Conservation (phyloP, 1,140 invertebrate species). For the Chrysomallon squamiferum region DNA sequence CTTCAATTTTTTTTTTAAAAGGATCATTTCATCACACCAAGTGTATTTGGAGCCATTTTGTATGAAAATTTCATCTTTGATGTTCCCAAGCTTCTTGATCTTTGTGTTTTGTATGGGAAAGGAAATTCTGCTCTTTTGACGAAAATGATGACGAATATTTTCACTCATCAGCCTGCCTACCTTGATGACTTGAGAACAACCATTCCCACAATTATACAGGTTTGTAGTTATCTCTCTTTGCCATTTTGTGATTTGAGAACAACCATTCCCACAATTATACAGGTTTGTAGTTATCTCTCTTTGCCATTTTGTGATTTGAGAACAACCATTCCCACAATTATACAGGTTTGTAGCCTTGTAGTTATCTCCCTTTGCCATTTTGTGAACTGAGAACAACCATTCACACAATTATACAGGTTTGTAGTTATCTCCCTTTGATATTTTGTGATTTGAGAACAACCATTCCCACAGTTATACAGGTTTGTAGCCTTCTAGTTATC, state of each 20-base stretch:
- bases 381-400: slow-evolving; percentile 72
- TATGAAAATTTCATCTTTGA: slow-evolving; percentile 84
- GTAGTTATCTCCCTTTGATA: background rate
- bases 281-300: slow-evolving; percentile 48
- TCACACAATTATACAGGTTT: slow-evolving; percentile 59
- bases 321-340: slow-evolving; percentile 64
- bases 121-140: slow-evolving; percentile 71
- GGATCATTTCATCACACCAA: slow-evolving; percentile 71
- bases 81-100: slow-evolving; percentile 79
- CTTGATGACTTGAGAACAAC: slow-evolving; percentile 71
- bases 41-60: slow-evolving; percentile 73
- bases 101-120: slow-evolving; percentile 75
- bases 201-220: slow-evolving; percentile 62
- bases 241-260: slow-evolving; percentile 67
- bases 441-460: slow-evolving; percentile 69
- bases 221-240: slow-evolving; percentile 19
- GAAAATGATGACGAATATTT: slow-evolving; percentile 73
- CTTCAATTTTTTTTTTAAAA: no score
- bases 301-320: no score
- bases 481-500: slow-evolving; percentile 32
- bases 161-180: slow-evolving; percentile 76
- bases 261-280: slow-evolving; percentile 63
- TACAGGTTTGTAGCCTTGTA: slow-evolving; percentile 48
- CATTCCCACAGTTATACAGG: slow-evolving; percentile 61
- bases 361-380: no score